These are phyloP conservation scores for Philhelius pedissequus DNA, from an alignment of 2,888 invertebrate genomes.

Conservation along the genomic window DNA sequence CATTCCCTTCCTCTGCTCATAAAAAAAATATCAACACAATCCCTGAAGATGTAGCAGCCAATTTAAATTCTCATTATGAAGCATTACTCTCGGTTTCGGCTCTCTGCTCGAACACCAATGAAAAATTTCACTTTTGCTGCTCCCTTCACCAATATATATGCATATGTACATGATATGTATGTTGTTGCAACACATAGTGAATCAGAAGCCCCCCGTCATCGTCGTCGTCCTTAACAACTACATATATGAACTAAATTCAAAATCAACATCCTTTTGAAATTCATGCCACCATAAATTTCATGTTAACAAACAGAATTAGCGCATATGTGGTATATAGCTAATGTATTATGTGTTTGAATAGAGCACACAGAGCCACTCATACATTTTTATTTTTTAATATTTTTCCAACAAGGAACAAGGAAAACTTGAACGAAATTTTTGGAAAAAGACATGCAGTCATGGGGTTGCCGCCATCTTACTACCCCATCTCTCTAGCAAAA, in stretches of 20 bases:
- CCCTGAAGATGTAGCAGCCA: neutral
- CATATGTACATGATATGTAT: too few relatives aligned
- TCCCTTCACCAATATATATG: too few relatives aligned
- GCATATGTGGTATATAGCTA: neutral
- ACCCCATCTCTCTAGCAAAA: neutral
- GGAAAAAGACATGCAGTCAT: neutral
- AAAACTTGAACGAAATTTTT: slow-evolving; percentile 30
- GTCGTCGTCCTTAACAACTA: slow-evolving; percentile 34
- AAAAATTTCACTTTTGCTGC: slow-evolving; percentile 14
- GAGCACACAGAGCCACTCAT: neutral
- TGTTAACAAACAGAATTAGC: slow-evolving; percentile 60
- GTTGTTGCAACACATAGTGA: neutral
- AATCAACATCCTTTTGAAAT: slow-evolving; percentile 65
- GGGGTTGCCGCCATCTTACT: too few relatives aligned
- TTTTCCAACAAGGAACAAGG: slow-evolving; percentile 31
- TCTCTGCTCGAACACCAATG: neutral
- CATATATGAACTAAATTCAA: slow-evolving; percentile 61
- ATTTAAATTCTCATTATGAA: slow-evolving; percentile 6
- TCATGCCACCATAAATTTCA: slow-evolving; percentile 58
- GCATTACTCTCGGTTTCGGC: neutral
- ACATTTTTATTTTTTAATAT: slow-evolving; percentile 22
- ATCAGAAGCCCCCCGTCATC: too few relatives aligned
- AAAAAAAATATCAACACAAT: neutral
- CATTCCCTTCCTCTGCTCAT: neutral
- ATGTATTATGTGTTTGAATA: neutral